Evolutionary conservation across 2,888 invertebrate genomes (phyloP), one percentile per base, ranked within the genome.

Genomic region (Toxonevra muliebris): DNA sequence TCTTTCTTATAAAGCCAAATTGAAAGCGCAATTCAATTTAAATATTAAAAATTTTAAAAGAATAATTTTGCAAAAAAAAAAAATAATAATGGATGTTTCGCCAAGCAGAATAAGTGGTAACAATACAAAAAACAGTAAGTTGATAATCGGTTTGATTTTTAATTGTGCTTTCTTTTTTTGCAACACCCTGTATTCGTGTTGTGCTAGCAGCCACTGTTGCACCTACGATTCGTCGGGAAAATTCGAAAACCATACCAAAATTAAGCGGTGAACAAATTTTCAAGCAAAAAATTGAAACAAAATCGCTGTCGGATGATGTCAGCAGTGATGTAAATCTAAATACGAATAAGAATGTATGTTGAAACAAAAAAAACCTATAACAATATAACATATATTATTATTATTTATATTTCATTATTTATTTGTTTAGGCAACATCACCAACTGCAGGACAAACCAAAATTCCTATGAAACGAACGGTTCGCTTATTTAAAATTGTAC

Each of bases 401-500:
- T 30, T 30, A 30, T 30, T 2, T 4, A 30, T 30, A 30, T 30
- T 30, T 30, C 7, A 30, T 30, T 30, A 7, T 2, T 30, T 30
- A 30, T 30, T 30, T 30, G 30, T 7, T 4, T 7, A 30, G 30
- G 30, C 30, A 30, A 30, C 30, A 30, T 30, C 7, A 42, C 42
- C 42, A 15, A 17, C 60, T 10, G 17, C 50, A 52, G 61, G 45
- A 1, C 69, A 66, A 54, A 69, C 66, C 8, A 71, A 67, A 68
- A 71, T 71, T 20, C 71, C 71, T 0, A 71, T 67, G 61, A 74
- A 71, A 61, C 71, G 61, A 55, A 10, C 53, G 63, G 74, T 73
- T 67, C 60, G 60, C 19, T 59, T 15, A 11, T 59, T 5, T 40
- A 10, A 41, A 40, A 4, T 42, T 30, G n/a, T 5, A 5, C 42